Percentiles rank a stretch among this genome's conserved stretches.
Evolutionary conservation across 2,113 vertebrate genomes (phyloP).

Genomic region (Phalacrocorax pelagicus): DNA sequence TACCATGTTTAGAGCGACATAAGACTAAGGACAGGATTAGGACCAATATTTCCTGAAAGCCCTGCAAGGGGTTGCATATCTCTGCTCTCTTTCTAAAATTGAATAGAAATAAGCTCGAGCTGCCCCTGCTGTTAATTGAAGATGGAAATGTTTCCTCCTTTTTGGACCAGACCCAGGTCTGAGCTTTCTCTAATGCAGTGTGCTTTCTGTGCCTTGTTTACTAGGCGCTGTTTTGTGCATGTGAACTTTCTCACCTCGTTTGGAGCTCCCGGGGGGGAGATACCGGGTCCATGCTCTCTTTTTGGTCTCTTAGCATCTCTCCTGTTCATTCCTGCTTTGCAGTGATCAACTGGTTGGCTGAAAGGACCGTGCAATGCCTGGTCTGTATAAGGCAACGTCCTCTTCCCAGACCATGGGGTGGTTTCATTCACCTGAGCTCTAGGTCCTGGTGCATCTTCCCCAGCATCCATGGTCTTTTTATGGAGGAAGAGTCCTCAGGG

Average conservation of each 20-base stretch:
- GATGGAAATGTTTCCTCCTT: background rate
- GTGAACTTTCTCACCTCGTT: background rate
- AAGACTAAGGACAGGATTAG: background rate
- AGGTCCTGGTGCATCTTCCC: background rate
- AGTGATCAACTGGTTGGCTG: background rate
- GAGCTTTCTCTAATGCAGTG: background rate
- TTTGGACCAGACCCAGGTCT: background rate
- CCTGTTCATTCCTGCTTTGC: background rate
- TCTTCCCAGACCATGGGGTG: rapidly evolving
- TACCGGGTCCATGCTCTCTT: rapidly evolving
- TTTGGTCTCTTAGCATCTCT: background rate
- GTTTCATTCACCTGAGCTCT: background rate
- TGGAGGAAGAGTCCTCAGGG: background rate
- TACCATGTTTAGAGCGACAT: background rate
- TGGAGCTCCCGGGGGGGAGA: background rate
- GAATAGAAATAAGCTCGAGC: background rate
- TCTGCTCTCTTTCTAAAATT: background rate
- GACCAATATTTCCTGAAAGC: background rate
- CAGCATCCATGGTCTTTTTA: background rate
- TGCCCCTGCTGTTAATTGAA: background rate
- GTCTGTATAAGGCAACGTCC: background rate
- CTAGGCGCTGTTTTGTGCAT: background rate
- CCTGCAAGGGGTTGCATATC: background rate
- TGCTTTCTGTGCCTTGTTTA: background rate
- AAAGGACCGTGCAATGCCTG: background rate